Conservation (phyloP, 2,113 vertebrate genomes). For the Cavia aperea region DNA sequence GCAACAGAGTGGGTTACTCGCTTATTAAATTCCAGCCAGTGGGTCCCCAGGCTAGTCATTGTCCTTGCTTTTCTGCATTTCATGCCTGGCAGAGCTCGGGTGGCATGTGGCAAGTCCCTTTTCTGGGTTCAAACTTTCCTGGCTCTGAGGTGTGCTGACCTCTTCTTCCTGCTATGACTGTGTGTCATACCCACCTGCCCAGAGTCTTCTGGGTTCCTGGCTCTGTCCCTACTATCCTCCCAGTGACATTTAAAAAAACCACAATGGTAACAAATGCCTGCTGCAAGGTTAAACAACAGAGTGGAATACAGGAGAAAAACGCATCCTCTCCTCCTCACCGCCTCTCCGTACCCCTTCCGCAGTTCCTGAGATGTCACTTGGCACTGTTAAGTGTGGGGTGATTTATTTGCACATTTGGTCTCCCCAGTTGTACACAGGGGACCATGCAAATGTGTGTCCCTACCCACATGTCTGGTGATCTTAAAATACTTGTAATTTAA, state of each 20-base stretch:
- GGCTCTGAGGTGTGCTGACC: not conserved
- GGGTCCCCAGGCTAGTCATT: constrained; percentile 24
- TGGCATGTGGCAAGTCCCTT: not conserved
- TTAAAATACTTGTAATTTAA: not conserved
- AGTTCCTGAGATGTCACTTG: not conserved
- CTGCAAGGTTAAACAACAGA: not conserved
- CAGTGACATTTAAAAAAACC: not conserved
- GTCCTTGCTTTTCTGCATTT: not conserved
- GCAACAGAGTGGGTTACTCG: not conserved
- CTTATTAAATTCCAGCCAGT: constrained; percentile 39
- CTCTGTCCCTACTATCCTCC: not conserved
- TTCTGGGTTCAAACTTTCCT: not conserved
- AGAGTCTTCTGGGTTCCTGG: not conserved
- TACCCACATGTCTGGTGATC: not conserved
- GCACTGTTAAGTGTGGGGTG: not conserved
- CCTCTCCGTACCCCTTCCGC: not conserved
- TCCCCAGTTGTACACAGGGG: not conserved
- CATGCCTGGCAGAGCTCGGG: not conserved
- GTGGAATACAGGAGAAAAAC: not conserved
- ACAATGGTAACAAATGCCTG: not conserved
- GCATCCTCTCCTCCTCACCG: not conserved
- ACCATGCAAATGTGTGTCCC: not conserved
- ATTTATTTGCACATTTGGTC: not conserved
- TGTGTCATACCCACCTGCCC: accelerated
- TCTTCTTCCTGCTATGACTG: not conserved